Evolutionary conservation across 1,140 invertebrate genomes (phyloP), one percentile per base, ranked within the genome.

Genomic region (Macrostomum lignano): DNA sequence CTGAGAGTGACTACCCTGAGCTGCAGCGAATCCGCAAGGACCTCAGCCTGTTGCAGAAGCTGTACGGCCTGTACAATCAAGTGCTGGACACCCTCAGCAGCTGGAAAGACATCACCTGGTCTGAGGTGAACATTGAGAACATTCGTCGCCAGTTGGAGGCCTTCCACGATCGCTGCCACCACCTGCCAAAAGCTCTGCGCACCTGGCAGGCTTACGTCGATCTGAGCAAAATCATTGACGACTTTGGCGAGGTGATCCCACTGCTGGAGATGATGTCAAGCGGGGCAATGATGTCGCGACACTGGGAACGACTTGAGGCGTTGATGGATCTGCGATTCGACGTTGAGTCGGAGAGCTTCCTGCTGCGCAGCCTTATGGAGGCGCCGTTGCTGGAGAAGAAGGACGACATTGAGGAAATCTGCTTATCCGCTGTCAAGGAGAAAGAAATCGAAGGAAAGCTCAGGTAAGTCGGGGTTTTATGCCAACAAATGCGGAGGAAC

Each of bases 371-470:
- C 52, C 78, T 93, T 42, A 64, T 93, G 43, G 78, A 86, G 60
- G 82, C 81, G 7, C 82, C 84, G 2, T 51, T 93, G 13, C 55
- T 93, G 3, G 70, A 72, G 43, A 70, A 74, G 49, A 93, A 91
- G 51, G 82, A 93, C 60, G 82, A 91, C 47, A 91, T 93, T 53
- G 84, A 91, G 66, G 84, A 93, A 51, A 79, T 91, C 45, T 93
- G 82, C 54, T 91, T 91, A 51, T 88, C 79, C 23, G 82, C 82
- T 0, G 76, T 88, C 69, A 93, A 91, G 60, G 82, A 93, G 51
- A 79, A 86, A 47, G 84, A 93, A 47, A 93, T 91, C 43, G 84
- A 91, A 61, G 79, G 77, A 0, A 93, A 93, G 52, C 52, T 93
- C 13, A 66, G n/a, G n/a, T 73, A 77, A n/a, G n/a, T n/a, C n/a